Base-by-base conservation (phyloP, 1,140 invertebrate genomes). In the Xylocopa sonorina region DNA sequence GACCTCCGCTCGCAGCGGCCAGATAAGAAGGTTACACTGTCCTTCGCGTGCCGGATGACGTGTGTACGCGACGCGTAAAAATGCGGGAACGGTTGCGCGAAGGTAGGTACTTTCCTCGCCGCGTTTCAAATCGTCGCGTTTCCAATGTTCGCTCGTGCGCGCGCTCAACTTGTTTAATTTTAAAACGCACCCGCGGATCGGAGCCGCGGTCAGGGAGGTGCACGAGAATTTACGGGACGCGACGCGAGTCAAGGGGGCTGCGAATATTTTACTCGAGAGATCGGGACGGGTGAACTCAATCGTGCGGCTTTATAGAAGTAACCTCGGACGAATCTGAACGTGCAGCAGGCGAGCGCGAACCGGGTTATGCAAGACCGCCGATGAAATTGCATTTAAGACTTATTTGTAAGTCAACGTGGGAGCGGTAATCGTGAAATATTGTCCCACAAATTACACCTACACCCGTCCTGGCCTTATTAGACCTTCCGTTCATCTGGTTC, bases 361-460 rank as follows among this genome's bases (percentile, higher is more conserved):
- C 21, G 50, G 27, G 12, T 75, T 43, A 27, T n/a, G 55, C n/a
- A 71, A 77, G 43, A 46, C 12, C 27, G 14, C 16, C 38, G 27
- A 46, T 48, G 74, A 68, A 32, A 71, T 51, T 78, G 48, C 66
- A 78, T 71, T 78, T 43, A 24, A 78, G 46, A 71, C n/a, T 68
- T 27, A 50, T 32, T 71, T 58, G 48, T 29, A 48, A 50, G 21
- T 62, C 24, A 27, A 71, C 67, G 75, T 78, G 75, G 75, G 75
- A 43, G 75, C 27, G 24, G 32, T 71, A 71, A 78, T 78, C 46
- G 12, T 78, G 55, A 78, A 71, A 51, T 78, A 78, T 60, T 34
- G 43, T 50, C 75, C 64, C 43, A 62, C 66, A 78, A 51, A 78
- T 78, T 78, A 71, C 75, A 69, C 75, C 64, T 69, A 69, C n/a